Evolutionary conservation across 2,888 invertebrate species (phyloP), one percentile per base, ranked within the genome.

Genomic region (Oscheius sp.): DNA sequence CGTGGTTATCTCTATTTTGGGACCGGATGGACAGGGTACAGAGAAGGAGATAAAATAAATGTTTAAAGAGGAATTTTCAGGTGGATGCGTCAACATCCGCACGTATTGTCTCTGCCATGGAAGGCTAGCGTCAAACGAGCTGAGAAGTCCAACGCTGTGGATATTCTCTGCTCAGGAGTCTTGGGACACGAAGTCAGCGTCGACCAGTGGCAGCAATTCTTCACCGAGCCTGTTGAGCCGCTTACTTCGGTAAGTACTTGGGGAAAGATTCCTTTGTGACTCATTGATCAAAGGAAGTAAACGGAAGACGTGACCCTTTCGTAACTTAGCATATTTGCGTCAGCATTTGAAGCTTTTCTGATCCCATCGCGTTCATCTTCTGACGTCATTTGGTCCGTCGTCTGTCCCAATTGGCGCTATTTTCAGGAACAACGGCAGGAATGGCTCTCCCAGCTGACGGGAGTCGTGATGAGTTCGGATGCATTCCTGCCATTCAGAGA

Each of bases 401-500:
- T 25, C 12, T 48, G 23, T 20, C 25, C 25, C 23, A 48, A 48
- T 48, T 48, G 48, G n/a, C 6, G n/a, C 25, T 23, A 15, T 46
- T 69, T 77, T 34, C 72, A 87, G 85, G 85, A 86, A 31, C 89
- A 89, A 66, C 75, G 84, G 3, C 68, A 81, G 80, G 70, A 79
- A 75, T 79, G 87, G 87, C 88, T 95, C 83, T 72, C 75, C 6
- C 72, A 88, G 73, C 81, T 90, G 81, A 91, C 90, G 73, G 92
- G 91, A n/a, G 89, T 90, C 1, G 92, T 93, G 3, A 90, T 97
- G 25, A 93, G 93, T 17, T 96, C 96, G 0, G 97, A 98, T 88
- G 97, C 96, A 0, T 98, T 97, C 90, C 96, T 98, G 89, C 97
- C 97, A 31, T 97, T 97, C 90, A 90, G 96, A 78, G 97, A 98